A percentile compares a stretch with the other conserved stretches of the same genome.
phyloP scores from a whole-genome alignment of 2,888 invertebrate species.

The Physocephala rufipes region DNA sequence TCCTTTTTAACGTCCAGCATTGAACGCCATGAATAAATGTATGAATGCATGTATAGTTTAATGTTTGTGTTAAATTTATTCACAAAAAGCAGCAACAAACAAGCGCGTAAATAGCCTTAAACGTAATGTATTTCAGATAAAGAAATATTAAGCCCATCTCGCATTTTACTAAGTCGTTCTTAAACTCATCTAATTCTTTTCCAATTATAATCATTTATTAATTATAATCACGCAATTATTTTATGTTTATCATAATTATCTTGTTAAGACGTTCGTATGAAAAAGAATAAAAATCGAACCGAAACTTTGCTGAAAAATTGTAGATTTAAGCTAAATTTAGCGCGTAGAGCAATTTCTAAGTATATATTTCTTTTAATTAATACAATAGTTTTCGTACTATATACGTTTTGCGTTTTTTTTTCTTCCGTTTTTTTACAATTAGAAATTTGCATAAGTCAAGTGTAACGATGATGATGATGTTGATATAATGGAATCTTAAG shows the following conservation, averaged over 20 bases:
- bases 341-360: slow-evolving; percentile 15
- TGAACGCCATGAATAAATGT: background rate
- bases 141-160: background rate
- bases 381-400: background rate
- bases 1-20: background rate
- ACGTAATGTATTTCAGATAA: background rate
- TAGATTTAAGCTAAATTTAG: slow-evolving; percentile 41
- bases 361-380: too few relatives aligned
- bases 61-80: slow-evolving; percentile 20
- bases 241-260: too few relatives aligned
- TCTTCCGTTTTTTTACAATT: background rate
- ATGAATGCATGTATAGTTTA: background rate
- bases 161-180: slow-evolving; percentile 6
- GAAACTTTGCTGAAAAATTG: slow-evolving; percentile 10
- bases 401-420: background rate
- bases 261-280: too few relatives aligned
- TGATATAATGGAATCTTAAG: too few relatives aligned
- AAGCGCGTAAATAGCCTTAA: slow-evolving; percentile 25
- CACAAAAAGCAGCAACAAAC: slow-evolving; percentile 35
- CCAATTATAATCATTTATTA: background rate
- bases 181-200: background rate
- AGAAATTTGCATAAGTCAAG: background rate
- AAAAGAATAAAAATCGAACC: too few relatives aligned
- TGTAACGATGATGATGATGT: too few relatives aligned
- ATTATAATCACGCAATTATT: too few relatives aligned